Base-by-base conservation (phyloP, 2,888 invertebrate species). In the Xanthorhoe spadicearia region DNA sequence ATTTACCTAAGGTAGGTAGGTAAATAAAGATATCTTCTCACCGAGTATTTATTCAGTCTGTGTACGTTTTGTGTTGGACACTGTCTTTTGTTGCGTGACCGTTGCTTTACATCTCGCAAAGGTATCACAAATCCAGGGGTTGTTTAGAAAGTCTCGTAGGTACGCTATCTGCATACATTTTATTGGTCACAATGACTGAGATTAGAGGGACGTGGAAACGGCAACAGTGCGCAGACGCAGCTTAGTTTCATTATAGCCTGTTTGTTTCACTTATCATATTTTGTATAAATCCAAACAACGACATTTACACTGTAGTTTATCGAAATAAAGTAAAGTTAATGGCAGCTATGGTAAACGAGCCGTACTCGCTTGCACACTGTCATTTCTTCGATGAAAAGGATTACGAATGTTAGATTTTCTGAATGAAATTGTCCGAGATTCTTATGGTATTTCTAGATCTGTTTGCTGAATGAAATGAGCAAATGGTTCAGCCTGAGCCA, bases 131-230 rank as follows among this genome's bases (percentile, higher is more conserved):
- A 64, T 65, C 56, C 69, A 72, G 70, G 74, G 76, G 76, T 73
- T 74, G 74, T 23, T 59, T 70, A 77, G 78, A 78, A 79, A 81
- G 78, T 77, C 70, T 48, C 48, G 48, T 55, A 38, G 10, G 10
- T 38, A 57, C 43, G 70, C 68, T 78, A 76, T 79, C 77, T 79
- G 70, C 67, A 67, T 71, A 73, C 74, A 75, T 83, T 75, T 73
- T 76, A 81, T 80, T 78, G 78, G 77, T 70, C 74, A 74, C 78
- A 83, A 79, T 79, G 81, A 77, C 56, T 62, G 74, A 78, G 83
- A 82, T 82, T 78, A 82, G 80, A 71, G 61, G 73, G 74, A 79
- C 77, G 74, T 79, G 79, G 78, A 72, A 79, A 73, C 75, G 76
- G 78, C 78, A 79, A 78, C 82, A 79, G 77, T 57, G 55, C 60